Evolutionary conservation across 2,888 invertebrate species (phyloP), one percentile per base, ranked within the genome.

Genomic region (Pteria penguin): DNA sequence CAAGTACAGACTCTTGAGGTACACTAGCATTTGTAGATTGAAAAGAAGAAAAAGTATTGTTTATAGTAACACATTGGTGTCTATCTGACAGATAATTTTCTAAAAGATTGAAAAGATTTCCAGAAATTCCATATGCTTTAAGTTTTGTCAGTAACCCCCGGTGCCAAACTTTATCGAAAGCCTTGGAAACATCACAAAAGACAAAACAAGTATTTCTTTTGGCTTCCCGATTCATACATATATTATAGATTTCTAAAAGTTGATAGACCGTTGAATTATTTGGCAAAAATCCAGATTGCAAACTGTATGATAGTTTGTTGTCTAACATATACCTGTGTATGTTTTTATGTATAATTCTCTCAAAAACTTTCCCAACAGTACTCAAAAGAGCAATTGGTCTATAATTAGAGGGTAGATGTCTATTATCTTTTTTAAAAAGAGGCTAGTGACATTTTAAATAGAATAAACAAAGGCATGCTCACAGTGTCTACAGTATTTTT

Each of bases 121-220:
- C 62, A 8, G 24, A 3, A 24, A 45, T 36, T 8, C 65, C 65
- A 45, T 45, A 65, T n/a, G 24, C 18, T 33, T 22, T 65, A 2
- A 65, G 27, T 45, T 65, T 65, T 4, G 4, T 4, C 2, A 65
- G 11, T 2, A 65, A n/a, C 2, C 45, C 65, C 22, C 26, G 8
- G 5, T n/a, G 32, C 52, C 65, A 65, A 3, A 65, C 65, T 3
- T 27, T 8, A 24, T 65, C 65, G 26, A 65, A 65, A 22, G 65
- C 45, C 27, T 65, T 62, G 31, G 45, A 45, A 32, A 65, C 26
- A 24, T 65, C 65, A 36, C 36, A 65, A 14, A 45, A 45, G 2
- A 45, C 22, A 2, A 22, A 2, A 26, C 65, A 65, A 45, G 36
- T 45, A 14, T 1, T 45, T 4, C 8, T 65, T 45, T 31, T 14